phyloP scores from a whole-genome alignment of 2,888 invertebrate species.

The Drosophila mimica region DNA sequence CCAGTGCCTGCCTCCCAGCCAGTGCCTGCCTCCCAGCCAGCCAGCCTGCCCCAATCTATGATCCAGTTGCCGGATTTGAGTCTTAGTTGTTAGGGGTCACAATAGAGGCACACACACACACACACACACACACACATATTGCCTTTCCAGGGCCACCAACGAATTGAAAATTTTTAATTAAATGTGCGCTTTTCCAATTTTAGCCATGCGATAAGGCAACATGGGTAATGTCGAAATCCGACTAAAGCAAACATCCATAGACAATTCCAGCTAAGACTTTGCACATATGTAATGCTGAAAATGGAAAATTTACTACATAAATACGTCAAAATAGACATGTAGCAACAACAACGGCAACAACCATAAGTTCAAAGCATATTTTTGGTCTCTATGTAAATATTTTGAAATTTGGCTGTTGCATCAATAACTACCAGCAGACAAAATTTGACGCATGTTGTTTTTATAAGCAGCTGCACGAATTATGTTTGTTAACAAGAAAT shows the following conservation, averaged over 20 bases:
- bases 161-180: slow-evolving; percentile 63
- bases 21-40: neutral
- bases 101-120: neutral
- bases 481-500: slow-evolving; percentile 14
- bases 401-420: slow-evolving; percentile 49
- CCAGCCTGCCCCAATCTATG: slow-evolving; percentile 8
- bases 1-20: slow-evolving; percentile 13
- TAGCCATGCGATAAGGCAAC: slow-evolving; percentile 54
- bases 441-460: slow-evolving; percentile 49
- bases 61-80: slow-evolving; percentile 11
- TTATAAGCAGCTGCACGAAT: slow-evolving; percentile 45
- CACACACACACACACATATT: neutral
- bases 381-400: slow-evolving; percentile 48
- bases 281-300: slow-evolving; percentile 13
- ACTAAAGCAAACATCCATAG: slow-evolving; percentile 11
- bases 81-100: neutral
- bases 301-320: slow-evolving; percentile 36
- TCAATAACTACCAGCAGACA: slow-evolving; percentile 26
- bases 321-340: slow-evolving; percentile 42
- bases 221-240: slow-evolving; percentile 42
- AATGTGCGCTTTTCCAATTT: slow-evolving; percentile 59
- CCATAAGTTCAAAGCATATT: slow-evolving; percentile 58
- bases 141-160: slow-evolving; percentile 31
- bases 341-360: slow-evolving; percentile 13
- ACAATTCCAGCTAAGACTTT: slow-evolving; percentile 30